A percentile compares a stretch with the other conserved stretches of the same genome.
These are phyloP conservation scores for Baronia brevicornis DNA, from an alignment of 2,888 invertebrate species.

Conservation along the genomic window DNA sequence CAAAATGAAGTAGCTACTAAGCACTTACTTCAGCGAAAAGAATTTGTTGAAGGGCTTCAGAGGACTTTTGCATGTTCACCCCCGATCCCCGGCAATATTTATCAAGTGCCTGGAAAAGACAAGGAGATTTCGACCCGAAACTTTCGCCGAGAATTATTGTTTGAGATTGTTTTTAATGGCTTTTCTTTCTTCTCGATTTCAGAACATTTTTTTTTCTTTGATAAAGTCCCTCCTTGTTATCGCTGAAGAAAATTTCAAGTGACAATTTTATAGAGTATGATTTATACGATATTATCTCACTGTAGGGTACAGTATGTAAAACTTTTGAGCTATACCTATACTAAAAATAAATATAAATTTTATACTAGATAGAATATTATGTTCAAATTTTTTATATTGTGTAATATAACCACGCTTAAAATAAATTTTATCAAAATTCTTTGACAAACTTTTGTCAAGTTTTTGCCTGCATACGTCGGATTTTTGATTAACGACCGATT, in stretches of 20 bases:
- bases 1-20: constrained; percentile 11
- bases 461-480: no score
- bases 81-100: constrained; percentile 25
- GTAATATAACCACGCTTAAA: no score
- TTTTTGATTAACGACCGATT: no score
- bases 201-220: constrained; percentile 18
- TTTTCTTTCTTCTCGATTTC: constrained; percentile 34
- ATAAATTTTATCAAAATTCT: no score
- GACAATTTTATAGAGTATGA: constrained; percentile 8
- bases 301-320: no score
- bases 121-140: constrained; percentile 26
- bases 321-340: no score
- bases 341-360: no score
- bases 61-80: constrained; percentile 1
- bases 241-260: constrained; percentile 7
- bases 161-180: constrained; percentile 57
- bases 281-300: constrained; percentile 8
- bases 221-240: constrained; percentile 17
- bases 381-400: no score
- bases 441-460: no score
- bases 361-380: no score
- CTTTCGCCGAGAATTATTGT: constrained; percentile 38
- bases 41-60: constrained; percentile 7
- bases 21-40: not conserved
- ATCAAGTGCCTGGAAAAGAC: constrained; percentile 38